These are phyloP conservation scores for Calidris pygmaea DNA, from an alignment of 2,113 vertebrate genomes.

Conservation along the genomic window DNA sequence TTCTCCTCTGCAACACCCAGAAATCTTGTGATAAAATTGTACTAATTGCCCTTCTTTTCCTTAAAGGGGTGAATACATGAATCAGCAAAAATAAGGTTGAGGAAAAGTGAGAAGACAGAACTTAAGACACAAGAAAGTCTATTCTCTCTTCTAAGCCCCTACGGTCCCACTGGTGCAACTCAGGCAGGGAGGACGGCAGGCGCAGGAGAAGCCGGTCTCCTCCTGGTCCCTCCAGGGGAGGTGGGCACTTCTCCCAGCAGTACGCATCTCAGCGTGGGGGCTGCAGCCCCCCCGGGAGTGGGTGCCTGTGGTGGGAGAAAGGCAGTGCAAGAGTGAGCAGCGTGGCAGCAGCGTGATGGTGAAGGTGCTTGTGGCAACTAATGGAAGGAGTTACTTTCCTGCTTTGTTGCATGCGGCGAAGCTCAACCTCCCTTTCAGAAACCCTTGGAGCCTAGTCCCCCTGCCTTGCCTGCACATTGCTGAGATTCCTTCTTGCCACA, in stretches of 20 bases:
- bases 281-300: accelerated
- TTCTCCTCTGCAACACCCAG: background rate
- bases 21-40: background rate
- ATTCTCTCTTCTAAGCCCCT: background rate
- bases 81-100: background rate
- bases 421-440: background rate
- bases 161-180: accelerated
- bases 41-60: background rate
- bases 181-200: background rate
- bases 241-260: background rate
- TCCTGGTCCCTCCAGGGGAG: background rate
- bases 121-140: background rate
- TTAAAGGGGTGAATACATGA: background rate
- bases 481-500: background rate
- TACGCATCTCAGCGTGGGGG: accelerated
- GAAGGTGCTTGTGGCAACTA: background rate
- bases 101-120: background rate
- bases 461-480: background rate
- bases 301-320: accelerated
- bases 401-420: accelerated
- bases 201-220: background rate
- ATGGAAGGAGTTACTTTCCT: background rate
- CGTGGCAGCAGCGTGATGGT: accelerated
- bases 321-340: accelerated
- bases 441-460: background rate